Percentiles rank a stretch among this genome's conserved stretches.
These are phyloP conservation scores for Rhinogobius similis DNA, from an alignment of 2,113 vertebrate genomes.

Conservation along the genomic window DNA sequence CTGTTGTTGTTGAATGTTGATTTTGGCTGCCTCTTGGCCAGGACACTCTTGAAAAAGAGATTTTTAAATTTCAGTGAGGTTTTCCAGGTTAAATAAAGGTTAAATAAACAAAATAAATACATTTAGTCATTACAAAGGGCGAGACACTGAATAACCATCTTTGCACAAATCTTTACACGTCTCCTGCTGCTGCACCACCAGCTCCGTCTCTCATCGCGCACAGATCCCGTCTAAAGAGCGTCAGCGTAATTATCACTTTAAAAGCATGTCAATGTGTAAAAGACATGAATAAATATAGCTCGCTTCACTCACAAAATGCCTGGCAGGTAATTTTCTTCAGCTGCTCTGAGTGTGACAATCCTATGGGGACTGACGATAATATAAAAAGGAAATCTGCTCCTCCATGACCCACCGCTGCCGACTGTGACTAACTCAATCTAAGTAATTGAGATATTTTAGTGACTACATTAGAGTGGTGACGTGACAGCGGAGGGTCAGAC, in stretches of 20 bases:
- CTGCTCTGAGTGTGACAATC: constrained; percentile 73
- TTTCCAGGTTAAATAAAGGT: too few relatives aligned
- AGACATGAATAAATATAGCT: constrained; percentile 77
- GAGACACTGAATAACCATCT: constrained; percentile 50
- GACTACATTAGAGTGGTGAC: constrained; percentile 46
- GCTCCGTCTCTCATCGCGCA: constrained; percentile 51
- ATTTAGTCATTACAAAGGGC: not conserved
- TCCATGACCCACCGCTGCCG: constrained; percentile 67
- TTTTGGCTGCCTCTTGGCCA: too few relatives aligned
- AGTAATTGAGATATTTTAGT: constrained; percentile 69
- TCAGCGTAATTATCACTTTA: constrained; percentile 76
- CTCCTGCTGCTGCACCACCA: constrained; percentile 53
- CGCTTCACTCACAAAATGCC: constrained; percentile 62
- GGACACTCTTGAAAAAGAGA: too few relatives aligned
- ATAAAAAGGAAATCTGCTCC: constrained; percentile 79
- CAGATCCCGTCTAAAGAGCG: constrained; percentile 58
- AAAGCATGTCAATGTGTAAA: constrained; percentile 68
- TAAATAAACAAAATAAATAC: too few relatives aligned
- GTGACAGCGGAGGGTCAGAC: constrained; percentile 65
- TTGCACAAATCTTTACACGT: constrained; percentile 50
- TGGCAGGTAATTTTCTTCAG: constrained; percentile 80
- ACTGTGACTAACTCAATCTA: constrained; percentile 73
- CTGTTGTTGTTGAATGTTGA: too few relatives aligned
- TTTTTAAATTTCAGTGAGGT: too few relatives aligned
- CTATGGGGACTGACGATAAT: constrained; percentile 74